Evolutionary conservation across 2,113 vertebrate genomes (phyloP).

Genomic region (Ophthalmotilapia sp.): DNA sequence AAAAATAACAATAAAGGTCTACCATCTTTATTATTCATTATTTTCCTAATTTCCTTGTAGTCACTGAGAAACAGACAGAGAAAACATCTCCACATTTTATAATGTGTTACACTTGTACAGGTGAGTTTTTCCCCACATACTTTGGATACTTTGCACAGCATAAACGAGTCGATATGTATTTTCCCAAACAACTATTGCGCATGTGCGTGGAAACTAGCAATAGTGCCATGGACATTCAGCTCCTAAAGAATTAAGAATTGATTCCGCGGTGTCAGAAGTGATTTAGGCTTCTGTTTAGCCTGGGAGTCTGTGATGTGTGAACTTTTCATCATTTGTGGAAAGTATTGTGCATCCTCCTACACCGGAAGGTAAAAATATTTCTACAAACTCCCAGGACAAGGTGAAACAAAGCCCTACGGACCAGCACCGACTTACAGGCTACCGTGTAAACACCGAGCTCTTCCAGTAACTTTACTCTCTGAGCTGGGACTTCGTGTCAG

Average conservation of each 20-base stretch:
- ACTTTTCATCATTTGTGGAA: neutral
- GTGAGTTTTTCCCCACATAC: neutral
- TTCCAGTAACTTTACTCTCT: neutral
- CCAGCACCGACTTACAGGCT: neutral
- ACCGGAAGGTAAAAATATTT: neutral
- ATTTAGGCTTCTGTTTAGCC: neutral
- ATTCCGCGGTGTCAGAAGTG: neutral
- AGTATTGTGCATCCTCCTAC: neutral
- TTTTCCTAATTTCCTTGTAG: neutral
- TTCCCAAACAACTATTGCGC: neutral
- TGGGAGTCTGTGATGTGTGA: neutral
- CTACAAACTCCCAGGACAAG: neutral
- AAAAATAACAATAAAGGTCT: neutral
- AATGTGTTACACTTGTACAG: neutral
- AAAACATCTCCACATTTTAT: neutral
- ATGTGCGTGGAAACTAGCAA: neutral
- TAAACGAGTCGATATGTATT: neutral
- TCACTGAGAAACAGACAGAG: neutral
- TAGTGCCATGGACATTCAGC: neutral
- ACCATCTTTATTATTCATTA: neutral
- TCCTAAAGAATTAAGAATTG: neutral
- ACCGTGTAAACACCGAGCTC: neutral
- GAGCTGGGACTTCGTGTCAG: neutral
- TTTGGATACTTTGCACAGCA: neutral
- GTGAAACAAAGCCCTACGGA: neutral